phyloP scores from a whole-genome alignment of 2,797 vertebrate species.

The Pachyuromys duprasi region DNA sequence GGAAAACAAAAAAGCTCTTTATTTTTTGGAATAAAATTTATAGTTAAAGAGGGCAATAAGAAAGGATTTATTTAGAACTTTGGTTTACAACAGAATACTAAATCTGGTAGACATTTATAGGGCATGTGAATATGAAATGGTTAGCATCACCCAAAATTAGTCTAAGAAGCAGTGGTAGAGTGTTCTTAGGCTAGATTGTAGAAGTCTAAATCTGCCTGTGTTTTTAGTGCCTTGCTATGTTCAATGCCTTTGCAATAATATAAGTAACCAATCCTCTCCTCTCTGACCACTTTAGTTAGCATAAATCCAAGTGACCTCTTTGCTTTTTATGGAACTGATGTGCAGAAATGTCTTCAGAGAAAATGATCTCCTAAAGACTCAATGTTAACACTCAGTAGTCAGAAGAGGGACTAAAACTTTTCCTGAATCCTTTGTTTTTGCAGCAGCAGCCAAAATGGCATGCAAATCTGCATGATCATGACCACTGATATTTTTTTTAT shows the following conservation, averaged over 20 bases:
- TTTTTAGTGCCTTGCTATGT: neutral
- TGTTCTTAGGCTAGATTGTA: neutral
- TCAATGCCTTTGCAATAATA: neutral
- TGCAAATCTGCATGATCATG: neutral
- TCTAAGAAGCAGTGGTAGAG: neutral
- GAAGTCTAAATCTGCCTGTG: neutral
- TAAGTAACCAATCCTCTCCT: neutral
- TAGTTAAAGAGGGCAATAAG: neutral
- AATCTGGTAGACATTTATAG: neutral
- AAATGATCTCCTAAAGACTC: neutral
- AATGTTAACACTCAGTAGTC: neutral
- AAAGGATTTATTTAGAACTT: neutral
- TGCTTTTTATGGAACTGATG: neutral
- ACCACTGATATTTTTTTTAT: neutral
- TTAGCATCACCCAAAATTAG: neutral
- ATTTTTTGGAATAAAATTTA: neutral
- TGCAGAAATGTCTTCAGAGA: constrained; percentile 36
- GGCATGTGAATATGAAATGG: neutral
- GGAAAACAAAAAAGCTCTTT: neutral
- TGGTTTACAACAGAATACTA: constrained; percentile 31
- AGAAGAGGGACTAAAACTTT: neutral
- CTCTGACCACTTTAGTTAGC: neutral
- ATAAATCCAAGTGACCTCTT: neutral
- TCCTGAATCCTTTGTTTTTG: neutral
- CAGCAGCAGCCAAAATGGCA: neutral